These are phyloP conservation scores for Bostrychus sinensis DNA, from an alignment of 2,113 vertebrate species.

Conservation along the genomic window DNA sequence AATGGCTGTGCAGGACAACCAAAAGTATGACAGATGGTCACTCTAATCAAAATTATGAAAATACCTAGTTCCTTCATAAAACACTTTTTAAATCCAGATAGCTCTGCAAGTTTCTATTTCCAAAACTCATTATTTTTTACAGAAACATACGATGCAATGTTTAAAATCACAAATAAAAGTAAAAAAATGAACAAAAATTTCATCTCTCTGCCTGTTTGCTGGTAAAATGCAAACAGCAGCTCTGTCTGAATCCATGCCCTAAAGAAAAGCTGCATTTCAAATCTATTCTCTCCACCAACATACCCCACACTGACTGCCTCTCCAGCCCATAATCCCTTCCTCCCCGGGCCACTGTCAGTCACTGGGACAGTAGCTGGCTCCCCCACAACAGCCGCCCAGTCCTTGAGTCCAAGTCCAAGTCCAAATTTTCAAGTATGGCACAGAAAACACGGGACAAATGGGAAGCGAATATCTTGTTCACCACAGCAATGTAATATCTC, in stretches of 20 bases:
- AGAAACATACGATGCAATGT: too few relatives aligned
- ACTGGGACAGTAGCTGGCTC: too few relatives aligned
- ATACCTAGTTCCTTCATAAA: too few relatives aligned
- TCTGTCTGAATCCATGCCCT: neutral
- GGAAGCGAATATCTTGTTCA: neutral
- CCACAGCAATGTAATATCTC: neutral
- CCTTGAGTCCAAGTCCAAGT: neutral
- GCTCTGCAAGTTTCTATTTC: too few relatives aligned
- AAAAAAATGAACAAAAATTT: neutral
- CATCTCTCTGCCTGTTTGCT: neutral
- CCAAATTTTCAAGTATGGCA: neutral
- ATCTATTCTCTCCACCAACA: neutral
- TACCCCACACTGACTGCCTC: neutral
- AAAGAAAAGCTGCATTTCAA: neutral
- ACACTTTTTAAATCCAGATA: too few relatives aligned
- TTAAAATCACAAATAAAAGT: too few relatives aligned
- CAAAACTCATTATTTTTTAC: too few relatives aligned
- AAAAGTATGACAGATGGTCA: too few relatives aligned
- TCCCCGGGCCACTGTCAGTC: slow-evolving; percentile 1
- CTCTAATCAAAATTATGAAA: too few relatives aligned
- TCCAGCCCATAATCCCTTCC: slow-evolving; percentile 1
- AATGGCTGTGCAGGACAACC: too few relatives aligned
- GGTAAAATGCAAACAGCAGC: neutral
- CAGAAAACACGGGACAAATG: neutral
- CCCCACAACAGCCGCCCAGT: neutral